phyloP scores from a whole-genome alignment of 2,797 vertebrate species.

The Poeciliopsis presidionis region DNA sequence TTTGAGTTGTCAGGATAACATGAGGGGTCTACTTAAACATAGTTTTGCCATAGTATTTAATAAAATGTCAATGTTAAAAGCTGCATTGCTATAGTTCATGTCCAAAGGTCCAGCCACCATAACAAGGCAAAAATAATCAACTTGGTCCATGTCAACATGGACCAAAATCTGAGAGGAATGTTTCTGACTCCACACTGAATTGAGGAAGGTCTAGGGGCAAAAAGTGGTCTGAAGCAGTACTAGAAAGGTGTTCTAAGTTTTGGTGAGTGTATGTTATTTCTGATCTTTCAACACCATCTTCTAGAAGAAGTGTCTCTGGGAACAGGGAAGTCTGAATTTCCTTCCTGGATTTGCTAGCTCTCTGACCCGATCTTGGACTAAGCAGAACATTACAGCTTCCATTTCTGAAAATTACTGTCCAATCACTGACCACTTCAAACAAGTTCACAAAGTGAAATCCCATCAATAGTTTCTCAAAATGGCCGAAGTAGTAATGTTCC shows the following conservation, averaged over 20 bases:
- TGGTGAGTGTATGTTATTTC: not conserved
- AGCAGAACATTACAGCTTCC: conserved; percentile 3
- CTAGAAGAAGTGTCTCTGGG: not conserved
- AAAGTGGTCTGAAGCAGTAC: not conserved
- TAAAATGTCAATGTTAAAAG: conserved; percentile 12
- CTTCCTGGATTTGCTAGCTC: not conserved
- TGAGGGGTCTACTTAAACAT: conserved; percentile 11
- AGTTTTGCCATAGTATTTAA: not conserved
- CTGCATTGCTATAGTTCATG: conserved; percentile 27
- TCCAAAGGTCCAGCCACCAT: conserved; percentile 47
- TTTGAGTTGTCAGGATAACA: conserved; percentile 17
- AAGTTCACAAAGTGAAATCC: conserved; percentile 23
- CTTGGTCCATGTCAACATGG: not conserved
- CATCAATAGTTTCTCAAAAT: conserved; percentile 11
- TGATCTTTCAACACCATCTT: not conserved
- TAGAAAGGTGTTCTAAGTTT: not conserved
- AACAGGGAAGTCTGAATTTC: not conserved
- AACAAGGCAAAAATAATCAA: conserved; percentile 40
- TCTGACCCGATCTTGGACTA: not conserved
- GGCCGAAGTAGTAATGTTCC: not conserved
- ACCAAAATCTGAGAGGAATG: not conserved
- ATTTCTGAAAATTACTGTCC: conserved; percentile 43
- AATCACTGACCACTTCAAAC: conserved; percentile 29
- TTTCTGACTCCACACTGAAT: not conserved
- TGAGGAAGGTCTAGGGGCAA: not conserved